Percentiles rank a stretch among this genome's conserved stretches.
Evolutionary conservation across 2,888 invertebrate genomes (phyloP).

Genomic region (Liodrosophila aerea): DNA sequence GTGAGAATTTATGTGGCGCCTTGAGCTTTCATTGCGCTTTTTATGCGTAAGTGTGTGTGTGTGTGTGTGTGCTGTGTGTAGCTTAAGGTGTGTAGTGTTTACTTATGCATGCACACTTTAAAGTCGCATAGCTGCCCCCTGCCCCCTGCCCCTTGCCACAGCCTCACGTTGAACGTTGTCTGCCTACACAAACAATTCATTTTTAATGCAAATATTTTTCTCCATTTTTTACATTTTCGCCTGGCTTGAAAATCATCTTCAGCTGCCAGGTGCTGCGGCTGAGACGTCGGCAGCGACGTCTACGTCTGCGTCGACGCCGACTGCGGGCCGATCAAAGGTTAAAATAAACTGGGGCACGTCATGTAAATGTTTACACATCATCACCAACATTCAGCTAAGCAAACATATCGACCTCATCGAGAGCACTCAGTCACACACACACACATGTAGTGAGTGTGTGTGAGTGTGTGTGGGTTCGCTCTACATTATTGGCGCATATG

Average conservation of each 20-base stretch:
- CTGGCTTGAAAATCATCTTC: conserved; percentile 12
- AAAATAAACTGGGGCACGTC: conserved; percentile 78
- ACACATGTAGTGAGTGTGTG: background rate
- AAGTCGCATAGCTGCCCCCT: conserved; percentile 24
- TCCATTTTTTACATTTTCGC: conserved; percentile 39
- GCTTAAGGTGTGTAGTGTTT: conserved; percentile 42
- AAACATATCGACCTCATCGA: conserved; percentile 78
- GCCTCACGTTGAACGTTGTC: conserved; percentile 37
- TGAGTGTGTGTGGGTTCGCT: conserved; percentile 12
- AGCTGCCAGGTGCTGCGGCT: conserved; percentile 14
- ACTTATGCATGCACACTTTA: conserved; percentile 59
- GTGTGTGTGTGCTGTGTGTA: conserved; percentile 19
- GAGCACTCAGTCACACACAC: conserved; percentile 4
- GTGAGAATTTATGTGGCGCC: conserved; percentile 19
- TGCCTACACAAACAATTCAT: conserved; percentile 75
- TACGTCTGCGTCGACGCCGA: background rate
- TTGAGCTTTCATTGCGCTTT: conserved; percentile 60
- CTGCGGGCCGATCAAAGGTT: conserved; percentile 68
- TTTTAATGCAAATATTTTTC: conserved; percentile 75
- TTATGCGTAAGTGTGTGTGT: conserved; percentile 15
- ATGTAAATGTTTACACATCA: conserved; percentile 78
- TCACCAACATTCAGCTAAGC: conserved; percentile 78
- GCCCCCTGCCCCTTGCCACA: background rate
- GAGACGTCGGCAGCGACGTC: background rate
- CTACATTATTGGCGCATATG: conserved; percentile 75